phyloP scores from a whole-genome alignment of 2,113 vertebrate species.

The Egretta garzetta region DNA sequence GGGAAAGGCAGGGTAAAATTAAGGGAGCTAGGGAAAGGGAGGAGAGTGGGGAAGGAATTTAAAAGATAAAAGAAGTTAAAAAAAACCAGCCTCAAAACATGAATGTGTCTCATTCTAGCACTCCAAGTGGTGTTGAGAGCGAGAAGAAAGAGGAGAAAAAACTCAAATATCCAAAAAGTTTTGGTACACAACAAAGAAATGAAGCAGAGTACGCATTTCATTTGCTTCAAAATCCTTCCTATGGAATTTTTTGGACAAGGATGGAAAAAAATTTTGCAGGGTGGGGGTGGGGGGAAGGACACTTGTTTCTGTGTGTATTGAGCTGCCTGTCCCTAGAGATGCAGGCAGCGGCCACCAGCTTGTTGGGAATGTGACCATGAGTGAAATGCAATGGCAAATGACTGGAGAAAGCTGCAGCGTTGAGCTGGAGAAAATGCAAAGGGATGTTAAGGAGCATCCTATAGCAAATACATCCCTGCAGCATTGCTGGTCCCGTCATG shows the following conservation, averaged over 20 bases:
- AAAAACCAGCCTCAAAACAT: background rate
- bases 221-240: background rate
- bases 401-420: background rate
- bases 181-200: background rate
- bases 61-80: background rate
- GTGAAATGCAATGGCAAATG: fast-evolving
- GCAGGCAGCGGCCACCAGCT: background rate
- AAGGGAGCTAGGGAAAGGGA: background rate
- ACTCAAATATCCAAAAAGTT: background rate
- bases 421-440: background rate
- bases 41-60: background rate
- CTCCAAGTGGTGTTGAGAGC: background rate
- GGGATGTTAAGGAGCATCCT: background rate
- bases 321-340: background rate
- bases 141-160: background rate
- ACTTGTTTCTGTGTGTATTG: background rate
- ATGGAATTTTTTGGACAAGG: background rate
- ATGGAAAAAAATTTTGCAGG: fast-evolving
- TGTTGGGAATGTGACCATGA: background rate
- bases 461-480: background rate
- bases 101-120: background rate
- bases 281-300: fast-evolving
- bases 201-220: background rate
- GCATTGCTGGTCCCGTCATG: background rate
- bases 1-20: background rate